Evolutionary conservation across 2,888 invertebrate species (phyloP), one percentile per base, ranked within the genome.

Genomic region (Agonopterix alstromeriana): DNA sequence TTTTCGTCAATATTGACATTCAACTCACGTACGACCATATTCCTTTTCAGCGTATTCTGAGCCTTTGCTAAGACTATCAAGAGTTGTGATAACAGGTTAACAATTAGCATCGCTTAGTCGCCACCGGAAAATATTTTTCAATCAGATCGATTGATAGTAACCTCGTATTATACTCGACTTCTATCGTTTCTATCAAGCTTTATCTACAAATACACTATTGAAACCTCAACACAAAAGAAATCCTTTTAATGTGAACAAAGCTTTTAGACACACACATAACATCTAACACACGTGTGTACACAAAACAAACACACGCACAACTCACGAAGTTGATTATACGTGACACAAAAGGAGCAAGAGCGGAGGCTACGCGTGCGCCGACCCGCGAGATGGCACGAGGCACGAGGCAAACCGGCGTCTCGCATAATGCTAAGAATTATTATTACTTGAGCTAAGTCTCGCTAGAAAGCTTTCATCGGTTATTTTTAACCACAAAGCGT

Each of bases 311-410:
- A 42, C 36, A 48, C 53, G 56, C 56, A 47, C 52, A 58, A 51
- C 55, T 55, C 55, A 60, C 60, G 49, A 68, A 70, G 72, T 74
- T 74, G 77, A 74, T 75, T 73, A 71, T 66, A 76, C 75, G 75
- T 77, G 78, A 78, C 76, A 82, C 77, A 86, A 87, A 86, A 85
- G 79, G 81, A 85, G 74, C 81, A 84, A 82, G 64, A 77, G 70
- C 72, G 81, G 82, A 83, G 84, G 83, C 85, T 83, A 84, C 83
- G 82, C 86, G 86, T 80, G 85, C 84, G 79, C 74, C 81, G 84
- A 83, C 82, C 82, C 75, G 71, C 73, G 73, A 68, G 74, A 71
- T 72, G 82, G 85, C 85, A 85, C 87, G 87, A 86, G 86, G 78
- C 82, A 82, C 75, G 70, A 75, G 65, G 53, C 61, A 67, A 54